These are phyloP conservation scores for Callimorpha dominula DNA, from an alignment of 2,888 invertebrate genomes.

Conservation along the genomic window DNA sequence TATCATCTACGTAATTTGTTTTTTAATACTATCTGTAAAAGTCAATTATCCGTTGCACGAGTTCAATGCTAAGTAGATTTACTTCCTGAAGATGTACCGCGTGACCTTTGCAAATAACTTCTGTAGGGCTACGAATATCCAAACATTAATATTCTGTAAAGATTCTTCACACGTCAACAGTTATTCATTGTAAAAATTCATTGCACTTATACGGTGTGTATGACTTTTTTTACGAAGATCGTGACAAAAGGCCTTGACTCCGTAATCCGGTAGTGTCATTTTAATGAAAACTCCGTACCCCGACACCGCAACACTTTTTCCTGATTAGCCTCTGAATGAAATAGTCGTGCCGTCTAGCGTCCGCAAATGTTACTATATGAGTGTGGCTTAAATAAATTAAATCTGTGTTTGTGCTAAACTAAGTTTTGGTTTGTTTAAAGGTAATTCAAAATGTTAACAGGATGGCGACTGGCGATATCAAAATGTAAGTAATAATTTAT, in stretches of 20 bases:
- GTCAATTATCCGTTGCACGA: constrained; percentile 4
- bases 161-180: neutral
- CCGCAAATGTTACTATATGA: constrained; percentile 30
- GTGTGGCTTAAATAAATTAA: constrained; percentile 27
- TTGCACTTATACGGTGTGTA: constrained; percentile 41
- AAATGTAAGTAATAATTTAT: constrained; percentile 72
- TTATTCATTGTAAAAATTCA: constrained; percentile 8
- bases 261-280: constrained; percentile 57
- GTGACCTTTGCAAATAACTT: neutral
- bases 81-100: neutral
- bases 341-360: constrained; percentile 58
- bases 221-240: constrained; percentile 56
- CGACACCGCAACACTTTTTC: constrained; percentile 59
- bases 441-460: constrained; percentile 75
- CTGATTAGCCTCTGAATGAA: constrained; percentile 62
- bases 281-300: constrained; percentile 58
- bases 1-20: neutral
- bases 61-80: neutral
- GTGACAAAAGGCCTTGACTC: constrained; percentile 48
- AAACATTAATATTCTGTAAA: neutral
- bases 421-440: constrained; percentile 58
- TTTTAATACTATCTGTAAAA: neutral
- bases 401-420: constrained; percentile 34
- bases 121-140: neutral
- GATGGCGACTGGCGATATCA: constrained; percentile 78